Percentiles rank a stretch among this genome's conserved stretches.
phyloP scores from a whole-genome alignment of 1,140 invertebrate species.

The roundworm (Caenorhabditis elegans) region WBcel235 BX284604.4:7261501-7262000 shows the following conservation, averaged over 20 bases:
- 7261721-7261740: too few relatives aligned
- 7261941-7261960: conserved; percentile 5
- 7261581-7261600: background rate
- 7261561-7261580: background rate
- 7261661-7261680: too few relatives aligned
- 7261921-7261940: background rate
- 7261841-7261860: background rate
- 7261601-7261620: background rate
- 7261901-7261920: background rate
- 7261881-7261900: background rate
- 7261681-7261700: too few relatives aligned
- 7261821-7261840: background rate
- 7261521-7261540: conserved; percentile 32
- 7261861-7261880: background rate
- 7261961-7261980: conserved; percentile 9
- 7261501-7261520: background rate
- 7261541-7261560: conserved; percentile 15
- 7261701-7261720: too few relatives aligned
- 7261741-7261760: too few relatives aligned
- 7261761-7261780: too few relatives aligned
- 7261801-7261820: too few relatives aligned
- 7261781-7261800: too few relatives aligned
- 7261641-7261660: too few relatives aligned
- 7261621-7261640: too few relatives aligned
- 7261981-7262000: background rate